A percentile compares a stretch with the other conserved stretches of the same genome.
Conservation (phyloP, 2,113 vertebrate genomes). For the Antigone vipio region DNA sequence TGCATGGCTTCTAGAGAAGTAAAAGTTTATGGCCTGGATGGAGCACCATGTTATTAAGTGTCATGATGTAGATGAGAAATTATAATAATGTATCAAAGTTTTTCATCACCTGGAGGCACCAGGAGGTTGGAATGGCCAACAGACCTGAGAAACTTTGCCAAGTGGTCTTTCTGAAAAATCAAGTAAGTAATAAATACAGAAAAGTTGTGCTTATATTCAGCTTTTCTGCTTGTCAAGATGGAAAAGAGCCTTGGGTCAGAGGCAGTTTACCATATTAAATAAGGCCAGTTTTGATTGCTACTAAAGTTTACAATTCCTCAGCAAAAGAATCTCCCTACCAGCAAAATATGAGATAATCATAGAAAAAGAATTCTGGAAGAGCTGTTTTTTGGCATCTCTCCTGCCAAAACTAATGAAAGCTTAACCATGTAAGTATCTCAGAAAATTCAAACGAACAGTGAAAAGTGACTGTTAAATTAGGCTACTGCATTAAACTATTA, state of each 20-base stretch:
- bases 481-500: not conserved
- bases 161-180: not conserved
- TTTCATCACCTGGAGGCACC: not conserved
- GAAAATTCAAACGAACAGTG: not conserved
- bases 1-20: not conserved
- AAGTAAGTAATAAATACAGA: not conserved
- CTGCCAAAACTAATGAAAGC: not conserved
- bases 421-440: not conserved
- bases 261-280: not conserved
- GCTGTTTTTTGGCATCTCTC: not conserved
- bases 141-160: not conserved
- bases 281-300: not conserved
- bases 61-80: not conserved
- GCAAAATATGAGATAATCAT: not conserved
- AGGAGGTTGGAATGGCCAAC: not conserved
- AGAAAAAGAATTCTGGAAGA: not conserved
- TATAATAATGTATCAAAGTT: not conserved
- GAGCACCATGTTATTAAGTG: not conserved
- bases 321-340: not conserved
- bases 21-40: not conserved
- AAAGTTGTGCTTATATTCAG: not conserved
- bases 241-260: not conserved
- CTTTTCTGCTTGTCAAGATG: not conserved
- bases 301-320: not conserved
- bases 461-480: not conserved